phyloP scores from a whole-genome alignment of 64 coral and sea anemone species.

The Pocillopora verrucosa region DNA sequence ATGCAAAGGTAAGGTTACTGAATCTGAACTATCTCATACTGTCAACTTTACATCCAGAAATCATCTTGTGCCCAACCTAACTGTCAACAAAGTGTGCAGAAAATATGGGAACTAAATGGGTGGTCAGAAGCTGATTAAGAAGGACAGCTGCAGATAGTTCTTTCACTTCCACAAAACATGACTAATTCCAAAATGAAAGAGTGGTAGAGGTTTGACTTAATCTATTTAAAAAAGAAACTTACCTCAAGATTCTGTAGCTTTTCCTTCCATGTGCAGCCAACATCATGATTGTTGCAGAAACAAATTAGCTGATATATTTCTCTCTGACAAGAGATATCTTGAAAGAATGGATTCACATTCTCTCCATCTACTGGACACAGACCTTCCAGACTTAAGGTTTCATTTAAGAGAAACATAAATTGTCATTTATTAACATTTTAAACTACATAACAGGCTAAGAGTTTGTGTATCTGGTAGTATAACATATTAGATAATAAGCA shows the following conservation, averaged over 20 bases:
- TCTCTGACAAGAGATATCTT: constrained; percentile 53
- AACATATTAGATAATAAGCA: too few species aligned
- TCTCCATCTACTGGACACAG: constrained; percentile 48
- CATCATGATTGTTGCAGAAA: constrained; percentile 35
- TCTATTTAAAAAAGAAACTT: neutral
- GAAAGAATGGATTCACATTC: constrained; percentile 17
- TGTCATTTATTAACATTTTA: neutral
- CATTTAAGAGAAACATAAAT: neutral
- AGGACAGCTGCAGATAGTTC: too few species aligned
- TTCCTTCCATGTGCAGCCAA: constrained; percentile 54
- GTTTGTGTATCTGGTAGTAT: too few species aligned
- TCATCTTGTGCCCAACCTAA: too few species aligned
- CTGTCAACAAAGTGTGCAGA: too few species aligned
- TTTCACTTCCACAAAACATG: neutral
- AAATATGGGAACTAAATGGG: too few species aligned
- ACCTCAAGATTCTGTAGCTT: constrained; percentile 39
- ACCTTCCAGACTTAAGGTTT: constrained; percentile 16
- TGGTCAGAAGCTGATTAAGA: too few species aligned
- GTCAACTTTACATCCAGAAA: too few species aligned
- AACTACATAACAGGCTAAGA: neutral
- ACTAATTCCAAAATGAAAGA: neutral
- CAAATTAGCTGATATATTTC: constrained; percentile 42
- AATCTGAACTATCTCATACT: too few species aligned
- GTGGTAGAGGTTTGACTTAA: neutral
- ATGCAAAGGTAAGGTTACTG: too few species aligned